Base-by-base conservation (phyloP, 2,113 vertebrate species). In the Macroglossus sobrinus region DNA sequence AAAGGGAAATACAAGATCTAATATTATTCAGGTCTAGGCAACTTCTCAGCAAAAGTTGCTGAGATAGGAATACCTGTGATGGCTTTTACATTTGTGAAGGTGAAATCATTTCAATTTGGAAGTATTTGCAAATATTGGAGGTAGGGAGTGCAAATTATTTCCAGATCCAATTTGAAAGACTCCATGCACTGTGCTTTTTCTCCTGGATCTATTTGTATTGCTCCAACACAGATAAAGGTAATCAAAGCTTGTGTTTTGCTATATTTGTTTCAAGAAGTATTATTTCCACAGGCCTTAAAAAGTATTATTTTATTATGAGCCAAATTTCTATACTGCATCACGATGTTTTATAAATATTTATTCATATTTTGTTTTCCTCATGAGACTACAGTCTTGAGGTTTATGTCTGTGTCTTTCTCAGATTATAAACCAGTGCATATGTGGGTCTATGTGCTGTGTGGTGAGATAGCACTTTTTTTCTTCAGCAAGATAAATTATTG, bases 41-140 rank as follows among this genome's bases (percentile, higher is more conserved):
- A 87, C 33, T 80, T 97, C 75, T 84, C 74, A 95, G 76, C 33
- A 94, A 94, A 94, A 95, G 21, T 72, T 94, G 96, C 96, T 97
- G 95, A 97, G 63, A 72, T 79, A 95, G 81, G 72, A 84, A 93
- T 66, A 95, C 24, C 38, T 84, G 11, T 81, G 59, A 89, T 57
- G 91, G 10, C 53, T 96, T 94, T 96, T 26, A 88, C 92, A 93
- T 96, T 76, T 91, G 74, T 94, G 24, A 33, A 94, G 45, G 53
- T 90, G 61, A 66, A 84, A 89, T 50, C 87, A 94, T 95, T 96
- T 97, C 64, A 89, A 21, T 63, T 89, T 92, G 43, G 84, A 94
- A 50, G 16, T 91, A 93, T 88, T 74, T 89, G 40, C 35, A 96
- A 95, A 75, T 94, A 80, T 45, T 45, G 12, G 5, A 30, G 18